Evolutionary conservation across 2,888 invertebrate genomes (phyloP), one percentile per base, ranked within the genome.

Genomic region (Eristalinus sepulchralis): DNA sequence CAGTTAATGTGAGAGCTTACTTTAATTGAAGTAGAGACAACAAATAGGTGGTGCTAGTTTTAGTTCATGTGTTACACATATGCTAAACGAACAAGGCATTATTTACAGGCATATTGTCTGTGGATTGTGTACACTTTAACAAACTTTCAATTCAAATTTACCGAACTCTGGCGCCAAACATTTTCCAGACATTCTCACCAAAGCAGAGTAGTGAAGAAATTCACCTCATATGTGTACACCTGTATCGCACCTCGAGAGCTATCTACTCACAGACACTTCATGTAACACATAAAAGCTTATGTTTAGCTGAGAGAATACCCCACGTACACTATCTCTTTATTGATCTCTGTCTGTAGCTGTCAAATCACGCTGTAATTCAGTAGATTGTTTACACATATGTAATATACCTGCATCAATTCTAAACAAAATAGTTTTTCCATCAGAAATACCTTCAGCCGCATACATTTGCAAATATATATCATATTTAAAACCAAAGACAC

Each of bases 331-430:
- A 47, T 47, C 57, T 57, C 57, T 57, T 24, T 57, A 24, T 22
- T 24, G 24, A 57, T 57, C 57, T 57, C 57, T 75, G 20, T 34
- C 66, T 39, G n/a, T 67, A 31, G 59, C 71, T 83, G 83, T 78
- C 83, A 83, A 20, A 34, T n/a, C 34, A 33, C 17, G 47, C 59
- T 72, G 72, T 53, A 62, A 82, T 60, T 62, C 77, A 66, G 55
- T 71, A 39, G 62, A 72, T 72, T 83, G 82, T 83, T 83, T 83
- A 83, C 77, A 76, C 70, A 13, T 47, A 57, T 24, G 57, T 63
- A 57, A 64, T 57, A 20, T 13, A 75, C 36, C 17, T 70, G 53
- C 55, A 55, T 8, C 31, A 11, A 53, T n/a, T 24, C 57, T 24
- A 66, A 66, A 47, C 13, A 55, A 73, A 57, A 10, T 22, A 27